phyloP scores from a whole-genome alignment of 1,140 invertebrate genomes.

The Gryon sp. region DNA sequence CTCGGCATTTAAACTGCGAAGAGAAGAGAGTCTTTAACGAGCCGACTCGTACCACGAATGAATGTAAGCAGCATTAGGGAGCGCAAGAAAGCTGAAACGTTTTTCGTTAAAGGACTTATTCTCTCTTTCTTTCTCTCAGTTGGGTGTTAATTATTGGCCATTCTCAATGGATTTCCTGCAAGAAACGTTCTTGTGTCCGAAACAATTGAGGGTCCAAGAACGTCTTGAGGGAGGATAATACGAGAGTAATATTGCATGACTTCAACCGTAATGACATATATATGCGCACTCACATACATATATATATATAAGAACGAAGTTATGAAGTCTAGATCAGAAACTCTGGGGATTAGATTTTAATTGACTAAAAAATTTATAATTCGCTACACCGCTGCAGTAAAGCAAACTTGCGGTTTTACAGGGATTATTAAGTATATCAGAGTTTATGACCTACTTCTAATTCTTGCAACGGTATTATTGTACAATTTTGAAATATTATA shows the following conservation, averaged over 20 bases:
- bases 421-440: background rate
- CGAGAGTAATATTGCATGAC: constrained; percentile 32
- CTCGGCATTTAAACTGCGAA: constrained; percentile 17
- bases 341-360: constrained; percentile 18
- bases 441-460: constrained; percentile 19
- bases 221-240: constrained; percentile 40
- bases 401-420: background rate
- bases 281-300: too few species aligned
- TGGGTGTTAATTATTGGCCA: constrained; percentile 59
- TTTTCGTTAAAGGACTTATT: constrained; percentile 30
- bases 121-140: too few species aligned
- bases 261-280: constrained; percentile 4
- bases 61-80: constrained; percentile 45
- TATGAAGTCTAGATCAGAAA: constrained; percentile 6
- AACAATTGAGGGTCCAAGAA: constrained; percentile 30
- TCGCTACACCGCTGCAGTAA: background rate
- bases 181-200: constrained; percentile 15
- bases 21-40: background rate
- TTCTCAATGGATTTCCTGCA: constrained; percentile 34
- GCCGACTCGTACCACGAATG: constrained; percentile 20
- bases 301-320: too few species aligned
- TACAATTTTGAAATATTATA: too few species aligned
- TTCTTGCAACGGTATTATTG: too few species aligned
- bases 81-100: constrained; percentile 31
- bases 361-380: constrained; percentile 6